Evolutionary conservation across 2,113 vertebrate species (phyloP), one percentile per base, ranked within the genome.

Genomic region (Tichodroma muraria): DNA sequence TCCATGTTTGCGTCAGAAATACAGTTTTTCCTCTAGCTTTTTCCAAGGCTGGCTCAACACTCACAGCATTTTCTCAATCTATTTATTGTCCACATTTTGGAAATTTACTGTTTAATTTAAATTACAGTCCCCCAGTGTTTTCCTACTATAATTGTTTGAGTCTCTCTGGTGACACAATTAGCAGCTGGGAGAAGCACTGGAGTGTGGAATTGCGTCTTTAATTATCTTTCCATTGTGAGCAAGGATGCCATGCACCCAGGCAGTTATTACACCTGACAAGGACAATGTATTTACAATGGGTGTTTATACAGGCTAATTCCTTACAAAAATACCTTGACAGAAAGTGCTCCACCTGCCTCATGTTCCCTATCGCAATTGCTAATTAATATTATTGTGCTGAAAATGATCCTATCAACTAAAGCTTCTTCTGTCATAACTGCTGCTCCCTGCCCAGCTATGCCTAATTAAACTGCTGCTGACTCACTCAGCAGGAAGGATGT

Each of bases 281-380:
- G 95, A 97, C 91, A 94, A 90, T 80, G 87, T 82, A 77, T 91
- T 97, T 97, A 97, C 86, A 97, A 90, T 81, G 76, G 17, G 31
- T 93, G 95, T 97, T 97, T 97, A 97, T 82, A 96, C 85, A 95
- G 88, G 90, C 73, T 98, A 97, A 97, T 97, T 97, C 96, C 94
- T 96, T 96, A 96, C 95, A 96, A 97, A 98, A 98, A 97, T 95
- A 90, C 70, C 93, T 91, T 77, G 60, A 77, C 81, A 88, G 94
- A 96, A 93, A 97, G 89, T 57, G 84, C 70, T 95, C 79, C 91
- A 86, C 85, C 75, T 90, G 70, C 89, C 87, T 91, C 57, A 38
- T 87, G 89, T 80, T 96, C 86, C 77, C 88, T 97, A 96, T 94
- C 40, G 4, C 80, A 94, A 86, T 50, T 92, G 72, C 90, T 94